Base-by-base conservation (phyloP, 2,113 vertebrate species). In the Grammomys dolichurus region DNA sequence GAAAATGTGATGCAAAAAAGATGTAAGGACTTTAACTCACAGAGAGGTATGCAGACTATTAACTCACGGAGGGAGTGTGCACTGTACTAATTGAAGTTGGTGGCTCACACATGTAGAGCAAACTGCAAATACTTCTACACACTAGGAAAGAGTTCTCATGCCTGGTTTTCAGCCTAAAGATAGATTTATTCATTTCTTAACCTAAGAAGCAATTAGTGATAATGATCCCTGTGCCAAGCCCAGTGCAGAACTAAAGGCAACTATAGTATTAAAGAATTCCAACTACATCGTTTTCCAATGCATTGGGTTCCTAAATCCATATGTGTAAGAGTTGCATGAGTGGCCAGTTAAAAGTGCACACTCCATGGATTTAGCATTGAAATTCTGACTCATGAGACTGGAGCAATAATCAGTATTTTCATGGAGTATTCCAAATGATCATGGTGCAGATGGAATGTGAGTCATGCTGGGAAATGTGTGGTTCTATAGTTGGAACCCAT, bases 171-270 rank as follows among this genome's bases (percentile, higher is more conserved):
- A 78, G 80, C 72, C 84, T 91, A 89, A 96, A 91, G 46, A 91
- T 94, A 87, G 26, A 93, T 89, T 89, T 95, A 93, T 95, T 96
- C 13, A 90, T 91, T 89, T 80, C 63, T 94, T 84, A 95, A 94
- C 89, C 70, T 78, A 96, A 75, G 24, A 60, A 78, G 40, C 72
- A 87, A 70, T 91, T 91, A 89, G 56, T 73, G 65, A 91, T 69
- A 75, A 26, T 94, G 73, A 91, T 89, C 28, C 73, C 90, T 48
- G 69, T 91, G 26, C 60, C 65, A 89, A 85, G 16, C 43, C 22
- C 85, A 81, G 31, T 65, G 7, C 17, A 95, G 51, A 94, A 76
- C 43, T 70, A 3, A 51, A 88, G 80, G 76, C 80, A 80, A 9
- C 16, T 85, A 10, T 4, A 24, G 19, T 76, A 72, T 92, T 87